Base-by-base conservation (phyloP, 2,797 vertebrate species). In the Eutrigla gurnardus region DNA sequence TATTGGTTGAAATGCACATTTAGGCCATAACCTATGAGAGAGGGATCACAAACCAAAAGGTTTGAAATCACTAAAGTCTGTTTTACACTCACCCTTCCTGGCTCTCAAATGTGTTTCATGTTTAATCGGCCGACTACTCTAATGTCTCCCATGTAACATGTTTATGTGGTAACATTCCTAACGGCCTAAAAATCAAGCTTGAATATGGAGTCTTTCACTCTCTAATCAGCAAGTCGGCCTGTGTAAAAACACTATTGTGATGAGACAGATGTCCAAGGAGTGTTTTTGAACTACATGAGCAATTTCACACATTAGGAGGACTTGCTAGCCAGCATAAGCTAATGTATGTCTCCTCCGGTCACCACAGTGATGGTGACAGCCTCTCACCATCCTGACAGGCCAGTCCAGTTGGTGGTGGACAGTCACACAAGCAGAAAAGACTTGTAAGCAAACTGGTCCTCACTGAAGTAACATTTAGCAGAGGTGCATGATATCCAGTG, bases 301-400 rank as follows among this genome's bases (percentile, higher is more conserved):
- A 88, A 91, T 93, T 93, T 93, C 94, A 93, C 94, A 92, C 91
- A 91, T 88, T 88, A 88, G 88, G 67, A 90, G 82, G 85, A 93
- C 85, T 86, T 76, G 87, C 88, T 93, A 62, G 85, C 73, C 87
- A 59, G 85, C 89, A 89, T 74, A 69, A 92, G 91, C 88, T 92
- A 93, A 93, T 93, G 91, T 86, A 87, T 84, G 91, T 91, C 72
- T 76, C 83, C 81, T 80, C 60, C n/a, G 65, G 86, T 81, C 87
- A 32, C 84, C 84, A 81, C 80, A 65, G 86, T 72, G 89, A 88
- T 79, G 88, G 87, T 63, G 88, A 93, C 91, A 83, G 84, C 62
- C 88, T 93, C 92, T 93, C 93, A 94, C 92, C 89, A 78, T 78
- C 87, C 81, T 90, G 92, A 93, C 89, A 93, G 88, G 72, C 75